Conservation (phyloP, 2,888 invertebrate genomes). For the Coremacera marginata region DNA sequence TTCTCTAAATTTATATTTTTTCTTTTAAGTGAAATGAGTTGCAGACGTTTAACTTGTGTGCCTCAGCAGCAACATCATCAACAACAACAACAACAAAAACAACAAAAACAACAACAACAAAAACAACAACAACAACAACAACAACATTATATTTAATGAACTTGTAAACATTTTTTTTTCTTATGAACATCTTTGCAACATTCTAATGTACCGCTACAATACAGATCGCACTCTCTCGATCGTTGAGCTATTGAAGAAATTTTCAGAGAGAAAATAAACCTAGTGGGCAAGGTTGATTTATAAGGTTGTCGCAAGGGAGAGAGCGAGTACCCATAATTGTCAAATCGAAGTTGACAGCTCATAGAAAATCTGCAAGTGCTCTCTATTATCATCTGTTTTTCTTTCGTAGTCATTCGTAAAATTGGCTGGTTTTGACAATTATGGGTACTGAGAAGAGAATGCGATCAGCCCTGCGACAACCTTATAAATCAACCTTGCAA, state of each 20-base stretch:
- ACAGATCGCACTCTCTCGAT: neutral
- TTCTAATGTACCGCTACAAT: neutral
- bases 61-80: constrained; percentile 3
- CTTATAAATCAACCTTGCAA: no score
- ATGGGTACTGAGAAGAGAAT: no score
- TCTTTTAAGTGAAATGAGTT: constrained; percentile 36
- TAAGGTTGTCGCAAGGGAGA: no score
- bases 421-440: no score
- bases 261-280: neutral
- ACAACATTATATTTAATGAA: constrained; percentile 7
- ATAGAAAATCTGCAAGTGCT: no score
- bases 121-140: neutral
- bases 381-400: no score
- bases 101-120: constrained; percentile 9
- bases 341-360: no score
- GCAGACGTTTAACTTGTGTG: constrained; percentile 40
- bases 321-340: no score
- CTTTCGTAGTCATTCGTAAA: no score
- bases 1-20: constrained; percentile 9
- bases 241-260: neutral
- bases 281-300: no score
- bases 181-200: constrained; percentile 38
- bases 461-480: no score
- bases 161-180: constrained; percentile 39
- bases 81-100: constrained; percentile 21